These are phyloP conservation scores for Gallinago media DNA, from an alignment of 2,113 vertebrate genomes.

Conservation along the genomic window DNA sequence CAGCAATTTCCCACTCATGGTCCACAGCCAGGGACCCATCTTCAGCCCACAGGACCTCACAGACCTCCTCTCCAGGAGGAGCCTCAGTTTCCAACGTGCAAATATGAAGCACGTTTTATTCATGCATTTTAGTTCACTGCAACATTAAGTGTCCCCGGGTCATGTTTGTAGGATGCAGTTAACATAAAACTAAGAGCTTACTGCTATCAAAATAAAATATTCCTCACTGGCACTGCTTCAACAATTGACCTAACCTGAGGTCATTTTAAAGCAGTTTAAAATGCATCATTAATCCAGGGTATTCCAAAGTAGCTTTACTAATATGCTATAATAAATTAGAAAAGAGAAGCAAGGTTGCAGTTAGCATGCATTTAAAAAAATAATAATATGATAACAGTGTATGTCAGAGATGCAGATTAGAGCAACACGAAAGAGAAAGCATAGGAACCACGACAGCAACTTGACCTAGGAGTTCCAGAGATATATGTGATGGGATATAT, in stretches of 20 bases:
- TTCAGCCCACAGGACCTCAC: background rate
- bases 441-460: background rate
- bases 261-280: constrained; percentile 70
- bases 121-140: background rate
- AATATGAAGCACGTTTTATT: background rate
- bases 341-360: constrained; percentile 21
- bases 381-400: background rate
- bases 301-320: constrained; percentile 71
- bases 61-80: background rate
- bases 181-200: constrained; percentile 60
- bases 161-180: constrained; percentile 27
- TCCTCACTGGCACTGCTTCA: constrained; percentile 36
- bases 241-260: constrained; percentile 74
- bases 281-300: constrained; percentile 75
- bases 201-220: constrained; percentile 71
- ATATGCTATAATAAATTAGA: constrained; percentile 70
- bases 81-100: background rate
- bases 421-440: background rate
- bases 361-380: background rate
- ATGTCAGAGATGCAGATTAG: background rate
- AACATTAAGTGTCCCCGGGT: background rate
- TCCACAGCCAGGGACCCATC: rapidly evolving
- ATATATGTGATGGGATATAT: background rate
- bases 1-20: background rate
- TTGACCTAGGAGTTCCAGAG: background rate